These are phyloP conservation scores for Chloropsis cyanopogon DNA, from an alignment of 2,113 vertebrate genomes.

Conservation along the genomic window DNA sequence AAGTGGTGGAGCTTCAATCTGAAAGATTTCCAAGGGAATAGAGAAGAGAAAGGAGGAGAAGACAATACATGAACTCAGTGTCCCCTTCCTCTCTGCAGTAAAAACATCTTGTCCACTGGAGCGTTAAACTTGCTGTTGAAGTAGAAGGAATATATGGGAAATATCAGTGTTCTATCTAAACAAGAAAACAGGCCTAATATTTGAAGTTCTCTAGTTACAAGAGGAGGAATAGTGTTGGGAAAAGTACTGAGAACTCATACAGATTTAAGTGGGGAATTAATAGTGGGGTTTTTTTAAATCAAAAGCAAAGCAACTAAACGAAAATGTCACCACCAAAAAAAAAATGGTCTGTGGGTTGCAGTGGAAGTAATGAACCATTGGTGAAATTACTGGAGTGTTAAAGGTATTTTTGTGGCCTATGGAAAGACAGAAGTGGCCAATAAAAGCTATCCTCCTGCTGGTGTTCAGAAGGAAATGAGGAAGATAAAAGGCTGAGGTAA, in stretches of 20 bases:
- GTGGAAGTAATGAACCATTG: background rate
- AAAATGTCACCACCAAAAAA: background rate
- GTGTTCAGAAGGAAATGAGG: background rate
- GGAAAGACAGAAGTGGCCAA: background rate
- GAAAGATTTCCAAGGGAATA: background rate
- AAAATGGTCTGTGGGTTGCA: background rate
- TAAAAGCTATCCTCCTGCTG: background rate
- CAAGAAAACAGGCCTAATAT: background rate
- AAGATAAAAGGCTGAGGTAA: background rate
- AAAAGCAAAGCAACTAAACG: background rate
- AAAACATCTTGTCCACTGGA: background rate
- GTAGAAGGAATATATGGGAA: background rate
- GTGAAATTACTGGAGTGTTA: background rate
- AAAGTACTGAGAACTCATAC: background rate
- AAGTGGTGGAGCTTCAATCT: background rate
- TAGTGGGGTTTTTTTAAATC: accelerated
- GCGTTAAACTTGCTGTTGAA: background rate
- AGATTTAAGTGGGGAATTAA: background rate
- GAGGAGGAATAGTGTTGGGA: background rate
- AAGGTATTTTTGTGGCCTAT: background rate
- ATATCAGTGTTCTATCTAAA: background rate
- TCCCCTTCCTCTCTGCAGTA: background rate
- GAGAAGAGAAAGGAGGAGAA: background rate
- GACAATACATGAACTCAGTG: background rate
- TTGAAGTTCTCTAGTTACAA: background rate